These are phyloP conservation scores for Puffinus mauretanicus DNA, from an alignment of 2,113 vertebrate species.

Conservation along the genomic window DNA sequence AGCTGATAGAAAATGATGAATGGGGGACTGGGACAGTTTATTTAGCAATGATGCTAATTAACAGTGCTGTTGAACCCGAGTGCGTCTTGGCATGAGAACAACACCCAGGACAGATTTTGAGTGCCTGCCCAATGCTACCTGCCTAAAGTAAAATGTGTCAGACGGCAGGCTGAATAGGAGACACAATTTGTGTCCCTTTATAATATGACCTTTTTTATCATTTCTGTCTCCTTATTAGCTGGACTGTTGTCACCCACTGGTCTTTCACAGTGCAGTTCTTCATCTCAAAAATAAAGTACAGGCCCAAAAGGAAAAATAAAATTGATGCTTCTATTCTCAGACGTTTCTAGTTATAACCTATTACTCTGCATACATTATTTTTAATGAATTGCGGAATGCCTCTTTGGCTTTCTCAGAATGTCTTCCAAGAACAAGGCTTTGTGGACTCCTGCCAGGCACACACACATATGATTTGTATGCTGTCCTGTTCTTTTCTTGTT, in stretches of 20 bases:
- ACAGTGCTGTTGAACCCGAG: neutral
- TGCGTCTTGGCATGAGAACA: neutral
- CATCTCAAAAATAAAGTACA: neutral
- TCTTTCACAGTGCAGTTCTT: neutral
- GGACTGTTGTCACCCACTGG: neutral
- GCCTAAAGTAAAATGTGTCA: neutral
- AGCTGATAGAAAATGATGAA: neutral
- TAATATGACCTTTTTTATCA: neutral
- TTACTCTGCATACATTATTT: constrained; percentile 24
- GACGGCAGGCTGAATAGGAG: neutral
- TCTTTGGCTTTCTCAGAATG: constrained; percentile 23
- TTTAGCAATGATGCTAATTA: constrained; percentile 17
- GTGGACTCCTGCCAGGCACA: constrained; percentile 26
- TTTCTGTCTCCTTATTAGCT: neutral
- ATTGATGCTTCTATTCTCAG: neutral
- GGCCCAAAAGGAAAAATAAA: neutral
- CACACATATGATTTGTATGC: neutral
- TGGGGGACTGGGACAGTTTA: neutral
- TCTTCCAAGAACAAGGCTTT: constrained; percentile 35
- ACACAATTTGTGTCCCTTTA: neutral
- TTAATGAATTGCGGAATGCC: constrained; percentile 6
- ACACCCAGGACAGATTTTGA: neutral
- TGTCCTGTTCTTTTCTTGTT: neutral
- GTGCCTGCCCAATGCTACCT: neutral
- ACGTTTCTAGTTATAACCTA: neutral